Percentiles rank a stretch among this genome's conserved stretches.
Evolutionary conservation across 1,140 invertebrate genomes (phyloP).

Genomic region (Nasonia giraulti): DNA sequence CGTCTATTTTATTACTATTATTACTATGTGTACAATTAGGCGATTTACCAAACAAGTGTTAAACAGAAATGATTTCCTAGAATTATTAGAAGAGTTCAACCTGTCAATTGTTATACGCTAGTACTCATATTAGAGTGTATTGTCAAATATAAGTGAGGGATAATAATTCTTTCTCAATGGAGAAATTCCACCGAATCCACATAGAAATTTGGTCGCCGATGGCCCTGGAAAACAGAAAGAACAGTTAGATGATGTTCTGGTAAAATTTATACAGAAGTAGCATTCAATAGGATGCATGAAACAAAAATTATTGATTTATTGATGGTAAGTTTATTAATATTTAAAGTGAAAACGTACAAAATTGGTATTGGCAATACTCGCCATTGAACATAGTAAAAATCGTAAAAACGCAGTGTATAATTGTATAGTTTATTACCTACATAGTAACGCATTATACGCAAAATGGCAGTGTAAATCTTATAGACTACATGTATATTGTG

Average conservation of each 20-base stretch:
- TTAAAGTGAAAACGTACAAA: background rate
- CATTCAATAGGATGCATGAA: background rate
- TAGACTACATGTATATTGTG: background rate
- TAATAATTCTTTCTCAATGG: too few species aligned
- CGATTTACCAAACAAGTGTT: background rate
- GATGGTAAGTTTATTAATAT: background rate
- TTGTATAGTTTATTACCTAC: background rate
- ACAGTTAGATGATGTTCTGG: too few species aligned
- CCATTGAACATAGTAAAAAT: conserved; percentile 4
- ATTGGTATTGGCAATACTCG: background rate
- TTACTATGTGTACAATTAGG: background rate
- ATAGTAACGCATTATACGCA: background rate
- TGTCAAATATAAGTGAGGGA: too few species aligned
- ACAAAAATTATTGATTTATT: background rate
- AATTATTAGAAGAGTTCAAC: too few species aligned
- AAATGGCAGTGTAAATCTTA: background rate
- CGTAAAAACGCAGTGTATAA: background rate
- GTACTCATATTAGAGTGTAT: too few species aligned
- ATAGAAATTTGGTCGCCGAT: too few species aligned
- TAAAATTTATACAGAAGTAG: too few species aligned
- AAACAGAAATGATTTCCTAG: too few species aligned
- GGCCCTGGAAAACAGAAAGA: too few species aligned
- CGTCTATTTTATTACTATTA: background rate
- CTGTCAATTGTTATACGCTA: too few species aligned
- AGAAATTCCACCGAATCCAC: too few species aligned